Evolutionary conservation across 2,888 invertebrate genomes (phyloP).

Genomic region (Clusia tigrina): DNA sequence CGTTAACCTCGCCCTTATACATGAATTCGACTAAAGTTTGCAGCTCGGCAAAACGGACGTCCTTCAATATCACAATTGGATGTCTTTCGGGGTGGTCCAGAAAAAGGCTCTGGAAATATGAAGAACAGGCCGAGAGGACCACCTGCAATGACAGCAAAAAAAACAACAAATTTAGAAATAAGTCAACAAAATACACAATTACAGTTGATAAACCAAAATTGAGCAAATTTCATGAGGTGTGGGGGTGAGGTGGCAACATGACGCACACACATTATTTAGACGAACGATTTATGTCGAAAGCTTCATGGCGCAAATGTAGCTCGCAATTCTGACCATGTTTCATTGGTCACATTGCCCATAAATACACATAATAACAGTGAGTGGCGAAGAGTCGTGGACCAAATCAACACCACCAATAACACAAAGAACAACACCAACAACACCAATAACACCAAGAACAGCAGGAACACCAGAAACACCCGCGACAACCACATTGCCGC

Average conservation of each 20-base stretch:
- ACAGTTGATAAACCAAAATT: conserved; percentile 20
- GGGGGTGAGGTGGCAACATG: neutral
- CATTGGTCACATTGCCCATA: conserved; percentile 9
- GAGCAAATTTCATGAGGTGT: neutral
- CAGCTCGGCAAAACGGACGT: conserved; percentile 90
- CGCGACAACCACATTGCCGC: no score
- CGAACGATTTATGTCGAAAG: conserved; percentile 19
- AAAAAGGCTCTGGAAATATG: conserved; percentile 93
- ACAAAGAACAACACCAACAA: conserved; percentile 1
- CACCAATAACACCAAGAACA: no score
- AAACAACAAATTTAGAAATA: conserved; percentile 14
- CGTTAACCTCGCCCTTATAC: conserved; percentile 96
- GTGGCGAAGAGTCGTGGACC: neutral
- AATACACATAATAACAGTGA: conserved; percentile 12
- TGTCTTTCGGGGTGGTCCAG: conserved; percentile 92
- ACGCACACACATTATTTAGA: neutral
- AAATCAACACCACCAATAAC: conserved; percentile 3
- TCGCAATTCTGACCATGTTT: neutral
- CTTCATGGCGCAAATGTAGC: conserved; percentile 9
- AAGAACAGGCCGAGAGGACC: conserved; percentile 94
- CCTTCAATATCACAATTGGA: conserved; percentile 93
- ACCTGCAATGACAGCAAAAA: conserved; percentile 68
- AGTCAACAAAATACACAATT: conserved; percentile 1
- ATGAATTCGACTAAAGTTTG: conserved; percentile 94
- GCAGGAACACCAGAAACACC: no score